Base-by-base conservation (phyloP, 2,888 invertebrate genomes). In the Tachina lurida region DNA sequence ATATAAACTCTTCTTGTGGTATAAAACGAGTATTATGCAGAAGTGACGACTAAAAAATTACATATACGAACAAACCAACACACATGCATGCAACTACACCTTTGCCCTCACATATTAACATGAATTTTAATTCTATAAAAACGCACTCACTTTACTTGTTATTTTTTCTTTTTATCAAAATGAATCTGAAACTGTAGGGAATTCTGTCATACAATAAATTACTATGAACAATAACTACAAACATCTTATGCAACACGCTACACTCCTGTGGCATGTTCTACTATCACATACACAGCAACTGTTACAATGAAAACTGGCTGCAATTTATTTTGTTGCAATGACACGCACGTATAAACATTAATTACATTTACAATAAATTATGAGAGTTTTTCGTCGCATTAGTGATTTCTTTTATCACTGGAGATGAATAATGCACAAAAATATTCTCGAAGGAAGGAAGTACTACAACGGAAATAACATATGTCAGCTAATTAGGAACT, bases 331-430 rank as follows among this genome's bases (percentile, higher is more conserved):
- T 56, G 65, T 41, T 60, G 43, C 45, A 52, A 62, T 54, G 31
- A 31, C 65, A 63, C 39, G 49, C 41, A 12, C 63, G 31, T 54
- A 58, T 39, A 60, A 79, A 75, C 79, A 84, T 84, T 80, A 84
- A 84, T 84, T 84, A 84, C 76, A 76, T 76, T 80, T 80, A 43
- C 62, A 65, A 80, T 84, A 80, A 80, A 80, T 84, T 67, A 76
- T 80, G 58, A 60, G 58, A 65, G 71, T 76, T 62, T 56, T 19
- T 49, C 41, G 43, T 52, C 8, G 39, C 49, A 7, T 62, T 41
- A 10, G 15, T 54, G 12, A 22, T 45, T 43, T 56, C 45, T 9
- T 9, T 54, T n/a, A 15, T 65, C 31, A 12, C 17, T 56, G 13
- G 49, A 39, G 17, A 13, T 7, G 31, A 31, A 12, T 7, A 54